Conservation (phyloP, 2,888 invertebrate species). For the Caenorhabditis drosophilae region DNA sequence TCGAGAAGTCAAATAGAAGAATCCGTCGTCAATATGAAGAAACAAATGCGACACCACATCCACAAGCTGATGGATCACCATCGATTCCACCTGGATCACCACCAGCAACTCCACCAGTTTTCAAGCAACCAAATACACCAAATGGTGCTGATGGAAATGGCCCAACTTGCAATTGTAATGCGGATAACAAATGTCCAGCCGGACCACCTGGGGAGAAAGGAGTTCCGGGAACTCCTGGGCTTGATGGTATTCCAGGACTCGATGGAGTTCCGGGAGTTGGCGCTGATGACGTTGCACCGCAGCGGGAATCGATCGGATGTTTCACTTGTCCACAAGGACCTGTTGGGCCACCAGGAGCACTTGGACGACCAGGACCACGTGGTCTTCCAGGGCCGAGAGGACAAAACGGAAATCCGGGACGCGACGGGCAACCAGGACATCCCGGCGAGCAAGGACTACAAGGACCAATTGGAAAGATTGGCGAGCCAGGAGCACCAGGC, state of each 20-base stretch:
- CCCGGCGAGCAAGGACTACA: constrained; percentile 62
- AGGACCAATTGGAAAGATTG: constrained; percentile 63
- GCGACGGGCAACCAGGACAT: constrained; percentile 64
- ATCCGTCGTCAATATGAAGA: constrained; percentile 52
- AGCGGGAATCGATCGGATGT: constrained; percentile 58
- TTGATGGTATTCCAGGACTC: constrained; percentile 61
- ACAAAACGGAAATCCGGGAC: constrained; percentile 61
- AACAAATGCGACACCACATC: constrained; percentile 29
- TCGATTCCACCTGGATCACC: constrained; percentile 52
- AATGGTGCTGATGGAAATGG: constrained; percentile 50
- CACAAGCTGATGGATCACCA: constrained; percentile 48
- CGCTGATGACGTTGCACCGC: constrained; percentile 64
- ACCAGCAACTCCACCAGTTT: constrained; percentile 57
- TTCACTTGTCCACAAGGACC: constrained; percentile 68
- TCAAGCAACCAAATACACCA: constrained; percentile 47
- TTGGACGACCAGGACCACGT: constrained; percentile 64
- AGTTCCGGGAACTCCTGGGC: constrained; percentile 57
- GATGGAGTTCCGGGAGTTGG: constrained; percentile 61
- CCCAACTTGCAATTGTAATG: constrained; percentile 45
- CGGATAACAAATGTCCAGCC: constrained; percentile 65
- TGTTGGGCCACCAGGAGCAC: constrained; percentile 62
- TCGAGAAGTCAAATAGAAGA: constrained; percentile 46
- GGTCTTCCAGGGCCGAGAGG: constrained; percentile 63
- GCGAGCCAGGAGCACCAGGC: constrained; percentile 65
- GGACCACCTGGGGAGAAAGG: constrained; percentile 65